These are phyloP conservation scores for Calliopsis andreniformis DNA, from an alignment of 1,140 invertebrate genomes.

Conservation along the genomic window DNA sequence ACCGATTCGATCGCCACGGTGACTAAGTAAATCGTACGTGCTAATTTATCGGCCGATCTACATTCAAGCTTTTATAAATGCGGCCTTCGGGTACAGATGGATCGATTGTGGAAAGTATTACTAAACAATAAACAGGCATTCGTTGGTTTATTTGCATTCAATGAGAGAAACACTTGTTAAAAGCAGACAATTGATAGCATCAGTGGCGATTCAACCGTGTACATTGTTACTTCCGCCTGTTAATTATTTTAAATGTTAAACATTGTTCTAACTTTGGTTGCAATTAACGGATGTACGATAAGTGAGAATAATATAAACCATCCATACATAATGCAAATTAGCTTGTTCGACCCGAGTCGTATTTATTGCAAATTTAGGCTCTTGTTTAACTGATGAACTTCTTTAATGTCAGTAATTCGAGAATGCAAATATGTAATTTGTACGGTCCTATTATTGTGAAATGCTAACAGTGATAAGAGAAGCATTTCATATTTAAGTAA, in stretches of 20 bases:
- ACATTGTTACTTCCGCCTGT: neutral
- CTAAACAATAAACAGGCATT: constrained; percentile 27
- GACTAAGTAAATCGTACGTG: constrained; percentile 39
- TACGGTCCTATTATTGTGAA: too few relatives aligned
- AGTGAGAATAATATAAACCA: neutral
- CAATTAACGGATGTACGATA: neutral
- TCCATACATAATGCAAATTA: neutral
- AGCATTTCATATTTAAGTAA: too few relatives aligned
- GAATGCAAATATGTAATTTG: too few relatives aligned
- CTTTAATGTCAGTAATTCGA: too few relatives aligned
- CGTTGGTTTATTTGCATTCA: constrained; percentile 45
- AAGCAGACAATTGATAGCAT: neutral
- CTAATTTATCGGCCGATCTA: constrained; percentile 43
- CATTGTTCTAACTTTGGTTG: neutral
- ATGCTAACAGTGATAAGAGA: too few relatives aligned
- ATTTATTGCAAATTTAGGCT: neutral
- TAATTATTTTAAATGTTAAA: constrained; percentile 6
- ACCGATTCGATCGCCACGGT: constrained; percentile 8
- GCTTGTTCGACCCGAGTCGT: neutral
- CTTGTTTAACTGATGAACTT: too few relatives aligned
- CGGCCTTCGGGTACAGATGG: constrained; percentile 31
- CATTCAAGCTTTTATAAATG: constrained; percentile 26
- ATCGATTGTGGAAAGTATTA: constrained; percentile 10
- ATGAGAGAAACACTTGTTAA: constrained; percentile 38
- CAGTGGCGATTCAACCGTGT: neutral